A percentile compares a stretch with the other conserved stretches of the same genome.
These are phyloP conservation scores for Conus canariensis DNA, from an alignment of 2,888 invertebrate genomes.

Conservation along the genomic window DNA sequence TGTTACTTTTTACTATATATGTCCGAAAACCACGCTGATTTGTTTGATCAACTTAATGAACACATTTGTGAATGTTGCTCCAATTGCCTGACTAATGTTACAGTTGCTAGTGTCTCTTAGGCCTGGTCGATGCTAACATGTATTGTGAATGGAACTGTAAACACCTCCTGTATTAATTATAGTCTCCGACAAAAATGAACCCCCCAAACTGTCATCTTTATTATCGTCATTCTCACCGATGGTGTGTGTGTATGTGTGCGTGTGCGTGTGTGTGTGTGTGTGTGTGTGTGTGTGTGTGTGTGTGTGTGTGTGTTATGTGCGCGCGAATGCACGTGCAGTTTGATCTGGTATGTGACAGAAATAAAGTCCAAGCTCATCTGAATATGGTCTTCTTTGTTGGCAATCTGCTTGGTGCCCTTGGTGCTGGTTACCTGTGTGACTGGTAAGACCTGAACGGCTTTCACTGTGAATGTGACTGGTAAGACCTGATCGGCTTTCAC, in stretches of 20 bases:
- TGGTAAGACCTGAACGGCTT: neutral
- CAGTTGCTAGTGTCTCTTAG: too few species aligned
- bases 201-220: too few species aligned
- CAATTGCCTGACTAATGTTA: too few species aligned
- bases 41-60: too few species aligned
- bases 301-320: neutral
- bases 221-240: too few species aligned
- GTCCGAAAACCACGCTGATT: too few species aligned
- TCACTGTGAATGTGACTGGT: neutral
- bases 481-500: neutral
- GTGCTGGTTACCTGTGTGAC: neutral
- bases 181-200: too few species aligned
- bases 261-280: slow-evolving; percentile 21
- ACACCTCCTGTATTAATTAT: too few species aligned
- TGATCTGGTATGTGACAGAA: slow-evolving; percentile 11
- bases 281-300: slow-evolving; percentile 15
- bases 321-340: neutral
- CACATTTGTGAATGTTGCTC: too few species aligned
- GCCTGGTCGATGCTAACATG: too few species aligned
- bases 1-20: too few species aligned
- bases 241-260: neutral
- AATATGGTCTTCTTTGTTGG: neutral
- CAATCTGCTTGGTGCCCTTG: neutral
- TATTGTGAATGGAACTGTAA: too few species aligned
- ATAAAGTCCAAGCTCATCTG: neutral